Evolutionary conservation across 1,140 invertebrate genomes (phyloP).

Genomic region (Diabrotica undecimpunctata): DNA sequence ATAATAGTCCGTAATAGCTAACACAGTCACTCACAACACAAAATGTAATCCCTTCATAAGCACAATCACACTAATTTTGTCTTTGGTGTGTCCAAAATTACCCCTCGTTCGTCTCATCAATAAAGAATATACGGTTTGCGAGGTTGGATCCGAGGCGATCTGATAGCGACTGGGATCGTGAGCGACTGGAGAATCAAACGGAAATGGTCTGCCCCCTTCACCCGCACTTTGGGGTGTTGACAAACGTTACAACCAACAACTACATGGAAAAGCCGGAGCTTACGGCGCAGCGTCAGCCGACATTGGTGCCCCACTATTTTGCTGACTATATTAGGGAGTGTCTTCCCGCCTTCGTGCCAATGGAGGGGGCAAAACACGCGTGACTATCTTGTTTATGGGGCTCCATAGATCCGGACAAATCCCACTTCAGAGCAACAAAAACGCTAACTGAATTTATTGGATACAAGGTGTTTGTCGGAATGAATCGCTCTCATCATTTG

Average conservation of each 20-base stretch:
- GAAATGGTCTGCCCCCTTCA: slow-evolving; percentile 28
- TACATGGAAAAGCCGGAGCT: slow-evolving; percentile 41
- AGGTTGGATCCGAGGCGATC: slow-evolving; percentile 35
- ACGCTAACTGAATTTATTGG: slow-evolving; percentile 50
- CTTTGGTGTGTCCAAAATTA: slow-evolving; percentile 32
- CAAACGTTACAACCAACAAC: slow-evolving; percentile 32
- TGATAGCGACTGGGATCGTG: slow-evolving; percentile 40
- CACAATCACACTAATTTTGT: slow-evolving; percentile 34
- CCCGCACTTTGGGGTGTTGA: slow-evolving; percentile 37
- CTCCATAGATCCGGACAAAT: slow-evolving; percentile 47
- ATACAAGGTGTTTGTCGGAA: slow-evolving; percentile 50
- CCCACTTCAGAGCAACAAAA: slow-evolving; percentile 46
- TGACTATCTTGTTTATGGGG: slow-evolving; percentile 48
- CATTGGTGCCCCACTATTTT: slow-evolving; percentile 38
- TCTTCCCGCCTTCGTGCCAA: slow-evolving; percentile 21
- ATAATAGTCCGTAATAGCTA: slow-evolving; percentile 5
- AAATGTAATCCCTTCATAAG: slow-evolving; percentile 25
- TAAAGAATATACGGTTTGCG: slow-evolving; percentile 43
- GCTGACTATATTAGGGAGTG: slow-evolving; percentile 15
- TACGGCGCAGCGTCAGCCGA: slow-evolving; percentile 5
- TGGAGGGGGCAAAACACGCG: slow-evolving; percentile 35
- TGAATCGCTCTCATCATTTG: slow-evolving; percentile 49
- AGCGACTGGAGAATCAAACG: slow-evolving; percentile 26
- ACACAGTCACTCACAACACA: slow-evolving; percentile 32
- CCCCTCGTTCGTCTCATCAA: slow-evolving; percentile 37